These are phyloP conservation scores for Pterostichus madidus DNA, from an alignment of 2,888 invertebrate genomes.

Conservation along the genomic window DNA sequence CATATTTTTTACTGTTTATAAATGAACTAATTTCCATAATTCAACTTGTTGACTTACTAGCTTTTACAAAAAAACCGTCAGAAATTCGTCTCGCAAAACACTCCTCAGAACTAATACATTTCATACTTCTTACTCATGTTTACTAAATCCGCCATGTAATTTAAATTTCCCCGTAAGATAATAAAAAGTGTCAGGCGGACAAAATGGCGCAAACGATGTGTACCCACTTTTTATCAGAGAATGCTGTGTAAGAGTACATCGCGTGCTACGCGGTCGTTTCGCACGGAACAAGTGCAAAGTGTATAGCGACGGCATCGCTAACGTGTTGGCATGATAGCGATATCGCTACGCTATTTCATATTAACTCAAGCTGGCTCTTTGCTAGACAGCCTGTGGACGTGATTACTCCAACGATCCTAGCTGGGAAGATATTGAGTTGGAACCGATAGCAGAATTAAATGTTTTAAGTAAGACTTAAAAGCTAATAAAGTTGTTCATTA, in stretches of 20 bases:
- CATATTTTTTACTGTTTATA: too few species aligned
- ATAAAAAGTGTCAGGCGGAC: constrained; percentile 16
- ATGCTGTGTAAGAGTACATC: not conserved
- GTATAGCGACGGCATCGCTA: constrained; percentile 5
- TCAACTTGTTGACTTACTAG: too few species aligned
- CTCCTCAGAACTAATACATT: constrained; percentile 3
- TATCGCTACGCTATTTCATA: constrained; percentile 39
- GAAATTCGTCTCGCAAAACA: not conserved
- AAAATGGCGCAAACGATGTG: constrained; percentile 31
- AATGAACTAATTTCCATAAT: too few species aligned
- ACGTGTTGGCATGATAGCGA: constrained; percentile 5
- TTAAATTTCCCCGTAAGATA: not conserved
- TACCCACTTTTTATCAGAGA: constrained; percentile 7
- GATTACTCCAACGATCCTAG: constrained; percentile 11
- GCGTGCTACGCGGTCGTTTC: constrained; percentile 23
- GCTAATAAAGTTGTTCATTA: constrained; percentile 40
- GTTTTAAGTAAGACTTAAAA: constrained; percentile 20
- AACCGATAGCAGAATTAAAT: constrained; percentile 20
- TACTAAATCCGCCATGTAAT: constrained; percentile 11
- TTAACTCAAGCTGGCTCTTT: constrained; percentile 39
- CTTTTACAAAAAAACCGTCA: too few species aligned
- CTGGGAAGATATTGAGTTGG: not conserved
- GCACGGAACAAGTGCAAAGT: not conserved
- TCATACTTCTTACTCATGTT: constrained; percentile 9
- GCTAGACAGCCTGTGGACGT: constrained; percentile 32